Evolutionary conservation across 2,888 invertebrate genomes (phyloP), one percentile per base, ranked within the genome.

Genomic region (Agapostemon virescens): DNA sequence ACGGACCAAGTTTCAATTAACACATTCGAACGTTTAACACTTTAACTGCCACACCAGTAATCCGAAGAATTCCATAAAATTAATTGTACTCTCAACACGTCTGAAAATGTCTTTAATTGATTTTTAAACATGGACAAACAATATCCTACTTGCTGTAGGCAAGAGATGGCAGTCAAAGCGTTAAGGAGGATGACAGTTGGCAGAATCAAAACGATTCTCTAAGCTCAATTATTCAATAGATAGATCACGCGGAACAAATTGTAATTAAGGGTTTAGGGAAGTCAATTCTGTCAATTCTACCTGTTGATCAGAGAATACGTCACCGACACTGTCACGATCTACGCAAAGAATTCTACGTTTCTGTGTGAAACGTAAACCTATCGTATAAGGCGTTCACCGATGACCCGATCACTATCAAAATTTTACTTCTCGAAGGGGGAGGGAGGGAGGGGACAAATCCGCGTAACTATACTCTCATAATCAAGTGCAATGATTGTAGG

Each of bases 1-100:
- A 72, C 73, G 80, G 80, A 80, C 80, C 80, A 79, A 80, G 80
- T 69, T 55, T 79, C 68, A 52, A 72, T 79, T 49, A 20, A 66
- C 11, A 49, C 15, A 23, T 45, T 33, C 33, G 55, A 26, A 26
- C 23, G 38, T 33, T n/a, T 15, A n/a, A n/a, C n/a, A n/a, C n/a
- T n/a, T n/a, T n/a, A n/a, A n/a, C n/a, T n/a, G n/a, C n/a, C n/a
- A n/a, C n/a, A n/a, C n/a, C n/a, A n/a, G n/a, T n/a, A n/a, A n/a
- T n/a, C n/a, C n/a, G n/a, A n/a, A n/a, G n/a, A n/a, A n/a, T n/a
- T n/a, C n/a, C n/a, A n/a, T n/a, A n/a, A n/a, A n/a, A n/a, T n/a
- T n/a, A n/a, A n/a, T n/a, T n/a, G n/a, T n/a, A n/a, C n/a, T n/a
- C n/a, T n/a, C n/a, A n/a, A n/a, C n/a, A n/a, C n/a, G n/a, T n/a